Evolutionary conservation across 2,113 vertebrate genomes (phyloP), one percentile per base, ranked within the genome.

Genomic region (Onychostoma macrolepis): DNA sequence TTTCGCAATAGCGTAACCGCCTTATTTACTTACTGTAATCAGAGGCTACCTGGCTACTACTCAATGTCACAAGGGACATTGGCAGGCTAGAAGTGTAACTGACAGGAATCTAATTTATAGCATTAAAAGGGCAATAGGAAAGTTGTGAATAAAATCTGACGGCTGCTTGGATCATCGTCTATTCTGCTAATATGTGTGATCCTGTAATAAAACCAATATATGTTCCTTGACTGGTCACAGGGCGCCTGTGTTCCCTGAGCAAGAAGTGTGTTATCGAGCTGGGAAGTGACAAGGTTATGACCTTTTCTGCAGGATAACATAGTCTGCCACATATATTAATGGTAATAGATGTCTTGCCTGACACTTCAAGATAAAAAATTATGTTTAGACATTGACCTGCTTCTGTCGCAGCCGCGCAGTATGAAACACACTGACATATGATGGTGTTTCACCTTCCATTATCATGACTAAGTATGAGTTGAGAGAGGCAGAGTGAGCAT

Each of bases 211-310:
- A 74, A 69, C 12, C 4, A 72, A 81, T 74, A 81, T 48, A 28
- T 81, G 45, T 61, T 86, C 74, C 30, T 67, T 38, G 30, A 80
- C 43, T 50, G 17, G 77, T 67, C 63, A 71, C 61, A 69, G 43
- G 45, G 21, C 1, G 21, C 2, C 13, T 53, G 43, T 26, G 33
- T 86, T 79, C 45, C 33, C 28, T 41, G 45, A 71, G 63, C 50
- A 58, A 74, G 77, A 71, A 58, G 33, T 6, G 7, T 13, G 50
- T 72, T 81, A 72, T 45, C 9, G 3, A 72, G 50, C 53, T 5
- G 50, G 17, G n/a, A 74, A 43, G 48, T 86, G 78, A 86, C 85
- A 86, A 81, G 85, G 78, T 71, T 45, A 36, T 80, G 69, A 86
- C 85, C 78, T 63, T 61, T 81, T 45, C 77, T 74, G 43, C 24